phyloP scores from a whole-genome alignment of 2,888 invertebrate species.

The Agonopterix alstromeriana region DNA sequence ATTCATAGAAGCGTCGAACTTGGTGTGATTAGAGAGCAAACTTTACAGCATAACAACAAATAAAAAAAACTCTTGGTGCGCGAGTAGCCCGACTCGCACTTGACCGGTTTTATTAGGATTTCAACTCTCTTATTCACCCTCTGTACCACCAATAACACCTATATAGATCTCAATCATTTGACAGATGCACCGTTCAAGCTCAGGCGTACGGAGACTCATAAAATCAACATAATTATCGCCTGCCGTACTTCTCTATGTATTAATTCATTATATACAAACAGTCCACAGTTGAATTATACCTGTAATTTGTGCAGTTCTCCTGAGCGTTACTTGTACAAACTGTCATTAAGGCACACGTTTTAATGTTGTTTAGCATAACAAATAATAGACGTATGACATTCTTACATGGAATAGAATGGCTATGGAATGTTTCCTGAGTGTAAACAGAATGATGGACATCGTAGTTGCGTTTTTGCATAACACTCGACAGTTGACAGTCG shows the following conservation, averaged over 20 bases:
- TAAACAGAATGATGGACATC: constrained; percentile 3
- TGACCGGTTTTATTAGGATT: no score
- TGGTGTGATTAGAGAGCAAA: no score
- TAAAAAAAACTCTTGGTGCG: no score
- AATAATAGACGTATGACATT: constrained; percentile 57
- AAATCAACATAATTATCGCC: constrained; percentile 47
- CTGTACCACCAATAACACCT: constrained; percentile 3
- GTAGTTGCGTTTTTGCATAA: background rate
- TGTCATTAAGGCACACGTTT: constrained; percentile 52
- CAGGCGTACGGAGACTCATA: constrained; percentile 22
- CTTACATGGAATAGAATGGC: constrained; percentile 8
- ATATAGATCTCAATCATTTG: constrained; percentile 3
- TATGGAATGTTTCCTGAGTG: constrained; percentile 19
- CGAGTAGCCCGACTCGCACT: no score
- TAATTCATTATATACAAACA: constrained; percentile 51
- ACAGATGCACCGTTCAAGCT: constrained; percentile 1
- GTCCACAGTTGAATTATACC: constrained; percentile 43
- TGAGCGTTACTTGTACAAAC: constrained; percentile 13
- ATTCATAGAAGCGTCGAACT: no score
- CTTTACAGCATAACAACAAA: no score
- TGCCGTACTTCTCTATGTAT: constrained; percentile 36
- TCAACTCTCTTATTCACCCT: no score
- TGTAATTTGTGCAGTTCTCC: constrained; percentile 48
- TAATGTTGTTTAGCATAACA: constrained; percentile 64
- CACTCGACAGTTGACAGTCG: background rate